Base-by-base conservation (phyloP, 2,797 vertebrate genomes). In the Huso huso region DNA sequence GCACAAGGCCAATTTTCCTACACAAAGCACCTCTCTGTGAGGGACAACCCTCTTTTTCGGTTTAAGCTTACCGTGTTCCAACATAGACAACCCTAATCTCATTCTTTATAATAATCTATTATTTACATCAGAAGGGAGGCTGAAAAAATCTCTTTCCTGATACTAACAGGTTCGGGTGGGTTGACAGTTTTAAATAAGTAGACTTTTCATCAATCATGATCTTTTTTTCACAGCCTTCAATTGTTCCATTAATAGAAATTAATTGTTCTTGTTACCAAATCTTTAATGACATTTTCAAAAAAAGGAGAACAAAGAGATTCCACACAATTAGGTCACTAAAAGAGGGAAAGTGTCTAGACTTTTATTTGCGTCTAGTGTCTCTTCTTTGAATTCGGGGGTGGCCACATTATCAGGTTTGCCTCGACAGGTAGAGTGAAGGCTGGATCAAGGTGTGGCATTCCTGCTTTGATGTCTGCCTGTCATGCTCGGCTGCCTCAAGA, bases 391-490 rank as follows among this genome's bases (percentile, higher is more conserved):
- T 88, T 82, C 71, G 68, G 78, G 84, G 86, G 88, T 90, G 90
- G 90, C 82, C 90, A 85, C 66, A 71, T 78, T 86, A 78, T 71
- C 74, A 79, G 76, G 82, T 86, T 82, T 88, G 88, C 84, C 82
- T 84, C 7, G 74, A 86, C 88, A 91, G 84, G 87, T 78, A 84
- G 61, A 84, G 79, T 76, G 81, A 85, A 78, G 84, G 76, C 81
- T 70, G 83, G 89, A 90, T 91, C 86, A 87, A 90, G 91, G 88
- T 86, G 89, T 87, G 88, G 85, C 77, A 74, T 81, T 87, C 81
- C 69, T 9, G 0, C 90, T 92, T 93, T 92, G 89, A 92, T 89
- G 91, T 88, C 51, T 61, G 73, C 81, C 73, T 88, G 90, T 91
- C 90, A 90, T 66, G 83, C 89, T 86, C 80, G 48, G 75, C 71